Conservation (phyloP, 2,888 invertebrate genomes). For the Epistrophe eligans region DNA sequence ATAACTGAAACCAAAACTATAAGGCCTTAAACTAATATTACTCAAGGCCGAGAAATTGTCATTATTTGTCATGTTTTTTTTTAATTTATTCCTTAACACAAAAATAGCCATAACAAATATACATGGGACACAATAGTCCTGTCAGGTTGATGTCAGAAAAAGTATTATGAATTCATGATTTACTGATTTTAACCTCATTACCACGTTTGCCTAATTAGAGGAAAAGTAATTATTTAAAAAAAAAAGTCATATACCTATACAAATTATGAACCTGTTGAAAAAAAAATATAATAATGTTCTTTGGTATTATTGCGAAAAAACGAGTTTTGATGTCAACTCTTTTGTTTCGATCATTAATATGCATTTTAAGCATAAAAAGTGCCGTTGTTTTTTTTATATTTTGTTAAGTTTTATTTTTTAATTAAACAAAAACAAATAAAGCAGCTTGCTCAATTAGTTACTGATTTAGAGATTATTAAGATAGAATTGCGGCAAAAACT, state of each 20-base stretch:
- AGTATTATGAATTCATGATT: neutral
- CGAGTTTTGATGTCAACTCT: slow-evolving; percentile 12
- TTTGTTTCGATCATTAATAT: neutral
- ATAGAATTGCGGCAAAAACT: too few relatives aligned
- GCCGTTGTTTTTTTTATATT: neutral
- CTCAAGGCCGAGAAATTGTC: slow-evolving; percentile 42
- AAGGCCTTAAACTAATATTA: neutral
- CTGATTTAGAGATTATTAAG: too few relatives aligned
- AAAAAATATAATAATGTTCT: neutral
- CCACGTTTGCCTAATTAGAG: neutral
- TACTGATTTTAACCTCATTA: neutral
- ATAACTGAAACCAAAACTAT: neutral
- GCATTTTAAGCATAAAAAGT: neutral
- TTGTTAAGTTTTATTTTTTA: too few relatives aligned
- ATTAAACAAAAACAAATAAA: too few relatives aligned
- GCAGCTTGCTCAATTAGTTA: too few relatives aligned
- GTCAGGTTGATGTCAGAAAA: neutral
- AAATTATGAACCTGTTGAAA: neutral
- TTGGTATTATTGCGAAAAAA: neutral
- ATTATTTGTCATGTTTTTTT: neutral
- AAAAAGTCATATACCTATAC: neutral
- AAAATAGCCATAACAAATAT: neutral
- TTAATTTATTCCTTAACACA: too few relatives aligned
- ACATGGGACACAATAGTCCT: neutral
- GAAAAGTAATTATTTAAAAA: neutral